Evolutionary conservation across 2,888 invertebrate species (phyloP).

Genomic region (Idaea dimidiata): DNA sequence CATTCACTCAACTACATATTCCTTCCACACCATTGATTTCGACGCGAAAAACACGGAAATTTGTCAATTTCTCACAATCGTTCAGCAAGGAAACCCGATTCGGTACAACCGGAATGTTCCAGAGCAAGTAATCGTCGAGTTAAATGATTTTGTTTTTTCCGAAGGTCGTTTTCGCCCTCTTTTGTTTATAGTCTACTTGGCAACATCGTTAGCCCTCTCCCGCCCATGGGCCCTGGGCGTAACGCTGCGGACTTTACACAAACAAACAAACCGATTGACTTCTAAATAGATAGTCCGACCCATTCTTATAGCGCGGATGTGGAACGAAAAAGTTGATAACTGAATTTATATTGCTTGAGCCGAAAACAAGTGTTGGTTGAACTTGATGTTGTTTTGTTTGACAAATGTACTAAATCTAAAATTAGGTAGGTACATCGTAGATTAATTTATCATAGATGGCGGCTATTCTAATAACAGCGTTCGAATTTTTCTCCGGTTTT

Average conservation of each 20-base stretch:
- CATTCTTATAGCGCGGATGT: not conserved
- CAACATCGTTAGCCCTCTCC: conserved; percentile 10
- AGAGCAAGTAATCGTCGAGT: conserved; percentile 10
- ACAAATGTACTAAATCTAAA: not conserved
- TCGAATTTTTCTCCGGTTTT: no score
- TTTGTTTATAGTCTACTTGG: conserved; percentile 27
- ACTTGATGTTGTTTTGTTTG: not conserved
- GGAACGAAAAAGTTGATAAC: not conserved
- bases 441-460: no score
- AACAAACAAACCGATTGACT: conserved; percentile 1
- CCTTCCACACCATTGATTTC: not conserved
- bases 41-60: not conserved
- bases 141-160: conserved; percentile 32
- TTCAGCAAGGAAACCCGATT: not conserved
- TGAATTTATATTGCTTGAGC: not conserved
- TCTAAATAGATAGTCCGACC: not conserved
- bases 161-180: conserved; percentile 15
- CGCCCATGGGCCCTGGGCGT: not conserved
- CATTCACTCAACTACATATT: not conserved
- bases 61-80: not conserved
- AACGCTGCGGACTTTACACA: not conserved
- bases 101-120: not conserved
- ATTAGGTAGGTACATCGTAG: not conserved
- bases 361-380: not conserved
- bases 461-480: no score